These are phyloP conservation scores for Cyprinodon tularosa DNA, from an alignment of 2,113 vertebrate genomes.

Conservation along the genomic window DNA sequence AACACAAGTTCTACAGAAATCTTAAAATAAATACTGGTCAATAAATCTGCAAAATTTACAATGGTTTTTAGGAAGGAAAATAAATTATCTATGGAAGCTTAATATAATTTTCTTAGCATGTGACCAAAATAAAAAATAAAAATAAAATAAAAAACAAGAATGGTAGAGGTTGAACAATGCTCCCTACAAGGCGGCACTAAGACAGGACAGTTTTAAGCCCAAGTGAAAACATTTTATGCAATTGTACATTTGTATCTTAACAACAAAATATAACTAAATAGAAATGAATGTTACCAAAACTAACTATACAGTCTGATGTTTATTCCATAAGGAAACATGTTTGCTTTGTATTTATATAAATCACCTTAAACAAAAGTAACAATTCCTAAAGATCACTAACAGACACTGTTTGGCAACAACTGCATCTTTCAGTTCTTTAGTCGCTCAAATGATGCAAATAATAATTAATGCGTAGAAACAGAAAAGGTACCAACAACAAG, in stretches of 20 bases:
- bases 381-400: background rate
- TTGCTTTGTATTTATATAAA: slow-evolving; percentile 6
- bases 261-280: background rate
- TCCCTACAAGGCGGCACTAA: background rate
- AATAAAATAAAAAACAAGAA: too few relatives aligned
- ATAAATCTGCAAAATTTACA: too few relatives aligned
- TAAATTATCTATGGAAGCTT: too few relatives aligned
- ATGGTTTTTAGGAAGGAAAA: too few relatives aligned
- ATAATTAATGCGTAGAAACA: slow-evolving; percentile 54
- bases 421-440: background rate
- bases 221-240: background rate
- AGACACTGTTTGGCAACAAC: slow-evolving; percentile 3
- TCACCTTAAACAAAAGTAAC: background rate
- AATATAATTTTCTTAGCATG: too few relatives aligned
- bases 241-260: background rate
- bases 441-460: slow-evolving; percentile 46
- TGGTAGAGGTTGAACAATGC: too few relatives aligned
- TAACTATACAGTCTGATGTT: background rate
- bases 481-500: slow-evolving; percentile 10
- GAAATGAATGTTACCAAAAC: background rate
- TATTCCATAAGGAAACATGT: slow-evolving; percentile 1
- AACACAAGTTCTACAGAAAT: too few relatives aligned
- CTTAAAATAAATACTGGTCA: too few relatives aligned
- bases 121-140: too few relatives aligned
- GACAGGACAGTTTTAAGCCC: background rate